Percentiles rank a stretch among this genome's conserved stretches.
Evolutionary conservation across 2,797 vertebrate species (phyloP).

Genomic region (Xerus rutilus): DNA sequence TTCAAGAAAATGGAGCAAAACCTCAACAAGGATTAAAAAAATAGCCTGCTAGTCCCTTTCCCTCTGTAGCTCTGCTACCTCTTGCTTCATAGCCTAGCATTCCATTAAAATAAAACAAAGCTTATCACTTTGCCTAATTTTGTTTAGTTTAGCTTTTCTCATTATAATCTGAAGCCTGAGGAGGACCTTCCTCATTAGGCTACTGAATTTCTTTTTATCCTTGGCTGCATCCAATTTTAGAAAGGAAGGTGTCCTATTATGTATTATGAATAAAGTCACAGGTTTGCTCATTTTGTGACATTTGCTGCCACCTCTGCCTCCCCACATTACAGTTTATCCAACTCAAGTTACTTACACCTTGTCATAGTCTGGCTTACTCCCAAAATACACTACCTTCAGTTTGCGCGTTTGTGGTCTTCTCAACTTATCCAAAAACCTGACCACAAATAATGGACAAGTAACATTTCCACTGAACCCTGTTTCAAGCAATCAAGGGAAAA

Average conservation of each 20-base stretch:
- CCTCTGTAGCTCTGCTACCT: background rate
- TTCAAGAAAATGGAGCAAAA: background rate
- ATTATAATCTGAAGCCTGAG: background rate
- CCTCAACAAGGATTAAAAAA: background rate
- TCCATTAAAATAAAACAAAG: conserved; percentile 10
- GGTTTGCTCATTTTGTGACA: background rate
- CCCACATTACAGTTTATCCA: background rate
- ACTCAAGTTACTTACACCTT: conserved; percentile 12
- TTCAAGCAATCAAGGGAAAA: background rate
- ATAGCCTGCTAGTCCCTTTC: background rate
- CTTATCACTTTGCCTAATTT: background rate
- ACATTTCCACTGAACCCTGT: background rate
- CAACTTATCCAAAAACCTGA: background rate
- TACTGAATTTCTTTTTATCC: background rate
- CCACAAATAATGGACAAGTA: background rate
- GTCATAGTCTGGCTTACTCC: background rate
- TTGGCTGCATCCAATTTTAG: background rate
- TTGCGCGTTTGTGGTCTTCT: background rate
- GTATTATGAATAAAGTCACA: background rate
- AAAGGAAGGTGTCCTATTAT: background rate
- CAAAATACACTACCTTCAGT: background rate
- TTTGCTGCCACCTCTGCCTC: background rate
- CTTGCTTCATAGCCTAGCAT: background rate
- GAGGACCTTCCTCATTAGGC: background rate
- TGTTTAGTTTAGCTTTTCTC: background rate